phyloP scores from a whole-genome alignment of 1,140 invertebrate genomes.

The Drosophila ambigua region DNA sequence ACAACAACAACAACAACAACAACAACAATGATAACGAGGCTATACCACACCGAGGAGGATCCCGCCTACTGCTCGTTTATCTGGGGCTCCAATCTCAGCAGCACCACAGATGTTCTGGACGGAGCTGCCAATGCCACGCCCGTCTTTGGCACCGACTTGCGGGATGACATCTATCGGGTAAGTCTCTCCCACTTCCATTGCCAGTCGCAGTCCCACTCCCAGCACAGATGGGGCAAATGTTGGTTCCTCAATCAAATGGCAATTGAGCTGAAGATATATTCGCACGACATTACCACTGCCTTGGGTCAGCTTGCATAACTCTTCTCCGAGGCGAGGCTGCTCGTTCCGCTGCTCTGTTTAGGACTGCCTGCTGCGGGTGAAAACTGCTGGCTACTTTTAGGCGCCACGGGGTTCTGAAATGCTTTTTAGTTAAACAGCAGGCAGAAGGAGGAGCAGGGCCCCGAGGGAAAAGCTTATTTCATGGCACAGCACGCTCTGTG shows the following conservation, averaged over 20 bases:
- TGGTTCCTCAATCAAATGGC: too few relatives aligned
- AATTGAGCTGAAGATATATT: too few relatives aligned
- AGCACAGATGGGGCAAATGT: not conserved
- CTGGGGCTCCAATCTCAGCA: slow-evolving; percentile 74
- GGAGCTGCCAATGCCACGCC: slow-evolving; percentile 39
- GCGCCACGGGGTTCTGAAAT: slow-evolving; percentile 35
- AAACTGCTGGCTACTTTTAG: slow-evolving; percentile 58
- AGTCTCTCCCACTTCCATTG: slow-evolving; percentile 27
- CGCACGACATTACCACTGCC: too few relatives aligned
- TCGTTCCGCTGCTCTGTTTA: not conserved
- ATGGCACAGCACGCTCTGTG: slow-evolving; percentile 61
- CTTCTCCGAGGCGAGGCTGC: not conserved
- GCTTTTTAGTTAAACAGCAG: slow-evolving; percentile 25
- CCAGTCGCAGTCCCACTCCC: too few relatives aligned
- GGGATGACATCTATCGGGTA: slow-evolving; percentile 76
- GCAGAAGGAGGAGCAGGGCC: not conserved
- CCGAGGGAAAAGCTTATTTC: slow-evolving; percentile 64
- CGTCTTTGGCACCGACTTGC: slow-evolving; percentile 55
- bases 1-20: not conserved
- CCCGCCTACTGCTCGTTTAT: slow-evolving; percentile 78
- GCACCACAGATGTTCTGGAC: slow-evolving; percentile 46
- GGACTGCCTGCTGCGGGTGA: slow-evolving; percentile 41
- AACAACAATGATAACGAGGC: slow-evolving; percentile 76
- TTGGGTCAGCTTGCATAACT: too few relatives aligned
- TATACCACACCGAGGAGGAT: slow-evolving; percentile 80